Conservation (phyloP, 2,888 invertebrate species). For the Lepidocyrtinus sp. region DNA sequence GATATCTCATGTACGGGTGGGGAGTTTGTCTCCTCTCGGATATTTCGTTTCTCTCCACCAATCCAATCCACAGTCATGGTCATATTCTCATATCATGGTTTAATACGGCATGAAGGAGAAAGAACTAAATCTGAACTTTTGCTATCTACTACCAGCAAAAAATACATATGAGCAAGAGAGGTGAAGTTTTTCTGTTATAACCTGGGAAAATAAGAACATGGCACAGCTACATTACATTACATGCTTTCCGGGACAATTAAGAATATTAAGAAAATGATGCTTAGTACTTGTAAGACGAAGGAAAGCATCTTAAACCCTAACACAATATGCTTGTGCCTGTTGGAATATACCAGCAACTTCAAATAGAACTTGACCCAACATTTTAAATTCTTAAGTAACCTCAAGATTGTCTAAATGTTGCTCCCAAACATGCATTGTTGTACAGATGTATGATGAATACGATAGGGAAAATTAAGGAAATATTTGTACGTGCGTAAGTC, state of each 20-base stretch:
- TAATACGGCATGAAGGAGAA: neutral
- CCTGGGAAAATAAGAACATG: neutral
- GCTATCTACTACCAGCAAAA: neutral
- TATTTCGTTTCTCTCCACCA: conserved; percentile 48
- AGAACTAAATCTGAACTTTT: neutral
- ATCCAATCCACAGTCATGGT: conserved; percentile 43
- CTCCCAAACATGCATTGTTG: too few species aligned
- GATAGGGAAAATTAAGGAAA: too few species aligned
- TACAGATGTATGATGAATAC: too few species aligned
- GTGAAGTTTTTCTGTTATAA: neutral
- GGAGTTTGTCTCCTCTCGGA: conserved; percentile 42
- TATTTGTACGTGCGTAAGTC: too few species aligned
- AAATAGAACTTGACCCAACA: neutral
- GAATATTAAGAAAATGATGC: neutral
- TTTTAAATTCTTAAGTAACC: too few species aligned
- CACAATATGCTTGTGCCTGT: neutral
- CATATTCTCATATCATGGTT: neutral
- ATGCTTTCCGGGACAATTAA: neutral
- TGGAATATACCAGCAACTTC: neutral
- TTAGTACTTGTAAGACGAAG: neutral
- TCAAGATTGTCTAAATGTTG: too few species aligned
- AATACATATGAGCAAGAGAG: neutral
- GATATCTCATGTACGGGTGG: conserved; percentile 45
- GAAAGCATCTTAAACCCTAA: neutral
- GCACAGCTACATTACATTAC: neutral